Evolutionary conservation across 2,888 invertebrate genomes (phyloP).

Genomic region (Chalcis sispes): DNA sequence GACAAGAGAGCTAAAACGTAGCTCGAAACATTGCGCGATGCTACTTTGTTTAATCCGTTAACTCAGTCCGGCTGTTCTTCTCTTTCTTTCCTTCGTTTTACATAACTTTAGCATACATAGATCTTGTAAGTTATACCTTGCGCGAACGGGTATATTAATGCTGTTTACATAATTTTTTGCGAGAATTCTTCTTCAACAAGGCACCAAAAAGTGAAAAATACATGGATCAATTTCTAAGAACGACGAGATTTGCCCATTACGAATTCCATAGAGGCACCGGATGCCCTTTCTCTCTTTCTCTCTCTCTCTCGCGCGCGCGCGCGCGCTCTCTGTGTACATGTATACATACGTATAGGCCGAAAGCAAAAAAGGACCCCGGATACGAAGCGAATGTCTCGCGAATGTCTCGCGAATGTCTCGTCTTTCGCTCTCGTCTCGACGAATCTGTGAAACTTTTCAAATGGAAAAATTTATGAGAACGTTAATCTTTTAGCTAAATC

Average conservation of each 20-base stretch:
- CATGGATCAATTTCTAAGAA: slow-evolving; percentile 43
- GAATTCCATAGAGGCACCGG: slow-evolving; percentile 37
- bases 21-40: no score
- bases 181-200: background rate
- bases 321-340: no score
- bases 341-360: no score
- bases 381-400: background rate
- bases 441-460: slow-evolving; percentile 16
- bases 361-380: slow-evolving; percentile 25
- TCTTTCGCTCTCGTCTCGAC: background rate
- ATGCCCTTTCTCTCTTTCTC: no score
- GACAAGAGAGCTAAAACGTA: no score
- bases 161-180: slow-evolving; percentile 17
- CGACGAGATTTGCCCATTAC: slow-evolving; percentile 37
- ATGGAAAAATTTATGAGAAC: slow-evolving; percentile 22
- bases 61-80: no score
- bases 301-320: no score
- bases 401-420: background rate
- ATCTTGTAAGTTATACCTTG: no score
- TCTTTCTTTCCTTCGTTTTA: no score
- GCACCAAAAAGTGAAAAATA: slow-evolving; percentile 4
- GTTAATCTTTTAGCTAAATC: slow-evolving; percentile 25
- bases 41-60: no score
- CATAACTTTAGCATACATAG: no score
- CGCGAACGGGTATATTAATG: background rate